Conservation (phyloP, 2,888 invertebrate species). For the Stenolophus ochropezus region DNA sequence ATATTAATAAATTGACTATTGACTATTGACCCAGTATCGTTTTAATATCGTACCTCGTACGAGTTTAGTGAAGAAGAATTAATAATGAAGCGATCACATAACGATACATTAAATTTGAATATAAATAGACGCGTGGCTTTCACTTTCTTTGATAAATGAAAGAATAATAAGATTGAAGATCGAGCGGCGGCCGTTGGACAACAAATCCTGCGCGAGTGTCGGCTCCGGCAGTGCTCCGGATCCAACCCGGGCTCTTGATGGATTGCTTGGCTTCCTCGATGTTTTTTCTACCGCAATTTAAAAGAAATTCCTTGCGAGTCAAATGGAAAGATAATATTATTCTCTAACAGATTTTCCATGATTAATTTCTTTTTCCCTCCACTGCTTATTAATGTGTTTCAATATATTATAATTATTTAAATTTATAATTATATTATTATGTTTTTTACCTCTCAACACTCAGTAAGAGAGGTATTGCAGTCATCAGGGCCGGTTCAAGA, state of each 20-base stretch:
- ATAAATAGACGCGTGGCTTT: background rate
- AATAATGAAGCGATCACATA: background rate
- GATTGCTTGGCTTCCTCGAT: slow-evolving; percentile 14
- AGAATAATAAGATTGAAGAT: slow-evolving; percentile 30
- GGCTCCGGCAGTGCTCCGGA: background rate
- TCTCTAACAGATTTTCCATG: slow-evolving; percentile 7
- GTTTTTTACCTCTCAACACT: no score
- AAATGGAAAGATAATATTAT: slow-evolving; percentile 41
- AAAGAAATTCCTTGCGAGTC: slow-evolving; percentile 18
- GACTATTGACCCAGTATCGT: no score
- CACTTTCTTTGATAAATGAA: slow-evolving; percentile 11
- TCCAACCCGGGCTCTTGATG: slow-evolving; percentile 17
- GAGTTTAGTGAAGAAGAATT: no score
- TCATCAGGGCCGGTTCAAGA: background rate
- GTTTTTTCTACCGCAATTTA: slow-evolving; percentile 21
- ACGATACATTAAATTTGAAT: slow-evolving; percentile 16
- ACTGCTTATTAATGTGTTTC: background rate
- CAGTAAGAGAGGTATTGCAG: background rate
- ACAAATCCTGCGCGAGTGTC: slow-evolving; percentile 4
- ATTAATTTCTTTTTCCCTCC: slow-evolving; percentile 1
- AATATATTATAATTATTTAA: no score
- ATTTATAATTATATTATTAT: background rate
- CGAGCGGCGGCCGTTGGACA: background rate
- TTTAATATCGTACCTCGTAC: no score
- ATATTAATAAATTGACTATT: no score